phyloP scores from a whole-genome alignment of 2,113 vertebrate genomes.

The Octodon degus region DNA sequence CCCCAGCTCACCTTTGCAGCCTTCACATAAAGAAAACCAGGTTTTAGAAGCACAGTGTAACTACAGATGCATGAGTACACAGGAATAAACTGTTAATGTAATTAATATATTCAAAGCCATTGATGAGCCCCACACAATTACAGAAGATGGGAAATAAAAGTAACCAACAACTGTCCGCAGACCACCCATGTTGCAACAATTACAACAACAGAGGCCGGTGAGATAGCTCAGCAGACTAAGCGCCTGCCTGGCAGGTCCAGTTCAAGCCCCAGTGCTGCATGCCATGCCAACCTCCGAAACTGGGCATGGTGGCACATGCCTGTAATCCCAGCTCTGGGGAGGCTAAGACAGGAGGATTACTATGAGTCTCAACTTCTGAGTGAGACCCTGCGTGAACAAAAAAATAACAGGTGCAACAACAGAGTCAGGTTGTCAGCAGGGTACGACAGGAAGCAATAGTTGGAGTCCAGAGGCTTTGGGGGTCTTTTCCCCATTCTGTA shows the following conservation, averaged over 20 bases:
- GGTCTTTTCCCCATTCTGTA: neutral
- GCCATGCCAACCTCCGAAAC: too few species aligned
- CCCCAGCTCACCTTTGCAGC: neutral
- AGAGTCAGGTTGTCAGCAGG: accelerated
- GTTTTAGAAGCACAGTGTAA: neutral
- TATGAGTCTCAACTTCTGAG: too few species aligned
- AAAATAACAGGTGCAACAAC: too few species aligned
- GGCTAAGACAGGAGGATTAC: too few species aligned
- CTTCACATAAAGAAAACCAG: neutral
- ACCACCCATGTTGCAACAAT: neutral
- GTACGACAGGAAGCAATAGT: neutral
- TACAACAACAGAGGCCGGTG: too few species aligned
- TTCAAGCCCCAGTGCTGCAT: too few species aligned
- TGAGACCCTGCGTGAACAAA: too few species aligned
- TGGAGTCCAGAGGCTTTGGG: neutral
- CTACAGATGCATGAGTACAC: neutral
- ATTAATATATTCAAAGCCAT: slow-evolving; percentile 9
- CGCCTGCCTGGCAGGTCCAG: too few species aligned
- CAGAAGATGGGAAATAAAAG: neutral
- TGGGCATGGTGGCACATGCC: too few species aligned
- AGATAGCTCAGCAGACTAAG: too few species aligned
- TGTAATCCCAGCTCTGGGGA: too few species aligned
- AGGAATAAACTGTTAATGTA: neutral
- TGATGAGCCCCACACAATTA: neutral
- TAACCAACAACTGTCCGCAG: neutral